A percentile compares a stretch with the other conserved stretches of the same genome.
These are phyloP conservation scores for Chironomus striatipennis DNA, from an alignment of 1,140 invertebrate species.

Conservation along the genomic window DNA sequence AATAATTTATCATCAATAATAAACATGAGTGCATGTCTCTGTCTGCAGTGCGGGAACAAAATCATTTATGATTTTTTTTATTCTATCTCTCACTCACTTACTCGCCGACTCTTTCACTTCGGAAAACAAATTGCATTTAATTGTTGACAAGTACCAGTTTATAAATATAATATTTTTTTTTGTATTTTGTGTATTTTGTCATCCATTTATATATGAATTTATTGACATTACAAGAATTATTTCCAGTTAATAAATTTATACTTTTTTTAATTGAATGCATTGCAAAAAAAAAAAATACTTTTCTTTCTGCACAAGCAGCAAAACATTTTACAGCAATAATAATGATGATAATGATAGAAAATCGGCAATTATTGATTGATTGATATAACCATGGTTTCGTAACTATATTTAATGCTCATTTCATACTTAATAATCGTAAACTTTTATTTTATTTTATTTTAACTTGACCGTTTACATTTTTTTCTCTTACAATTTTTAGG, in stretches of 20 bases:
- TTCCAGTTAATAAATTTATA: conserved; percentile 24
- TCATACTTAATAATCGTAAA: no score
- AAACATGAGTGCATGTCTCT: background rate
- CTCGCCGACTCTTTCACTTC: background rate
- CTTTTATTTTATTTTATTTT: no score
- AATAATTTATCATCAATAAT: conserved; percentile 16
- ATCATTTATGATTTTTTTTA: conserved; percentile 23
- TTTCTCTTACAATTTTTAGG: no score
- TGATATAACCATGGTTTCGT: no score
- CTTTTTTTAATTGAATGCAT: conserved; percentile 17
- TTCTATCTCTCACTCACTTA: background rate
- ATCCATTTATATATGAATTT: background rate
- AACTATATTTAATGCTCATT: no score
- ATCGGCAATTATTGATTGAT: conserved; percentile 14
- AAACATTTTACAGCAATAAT: background rate
- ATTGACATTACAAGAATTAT: conserved; percentile 1
- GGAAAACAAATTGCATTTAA: conserved; percentile 21
- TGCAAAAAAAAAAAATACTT: background rate
- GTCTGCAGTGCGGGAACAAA: background rate
- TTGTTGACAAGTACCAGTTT: conserved; percentile 19
- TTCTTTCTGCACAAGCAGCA: no score
- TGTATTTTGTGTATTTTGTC: background rate
- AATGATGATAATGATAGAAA: background rate
- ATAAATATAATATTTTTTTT: no score
- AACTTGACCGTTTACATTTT: no score